phyloP scores from a whole-genome alignment of 2,797 vertebrate species.

The Hybognathus amarus region DNA sequence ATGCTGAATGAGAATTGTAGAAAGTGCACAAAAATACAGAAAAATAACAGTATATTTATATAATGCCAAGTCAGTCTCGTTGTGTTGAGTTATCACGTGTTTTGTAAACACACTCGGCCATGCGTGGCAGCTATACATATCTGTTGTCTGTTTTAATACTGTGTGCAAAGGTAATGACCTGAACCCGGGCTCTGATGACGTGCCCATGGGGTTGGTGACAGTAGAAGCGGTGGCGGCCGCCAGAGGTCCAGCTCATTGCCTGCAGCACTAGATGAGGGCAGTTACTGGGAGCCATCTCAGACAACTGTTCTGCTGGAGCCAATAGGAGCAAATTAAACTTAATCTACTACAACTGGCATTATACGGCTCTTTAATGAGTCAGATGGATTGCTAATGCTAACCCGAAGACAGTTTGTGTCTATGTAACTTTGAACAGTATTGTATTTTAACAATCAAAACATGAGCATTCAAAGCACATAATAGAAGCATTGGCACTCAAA shows the following conservation, averaged over 20 bases:
- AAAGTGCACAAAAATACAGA: not conserved
- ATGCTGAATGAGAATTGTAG: not conserved
- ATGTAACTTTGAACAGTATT: not conserved
- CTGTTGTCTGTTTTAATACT: not conserved
- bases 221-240: slow-evolving; percentile 94
- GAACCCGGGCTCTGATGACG: slow-evolving; percentile 91
- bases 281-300: slow-evolving; percentile 87
- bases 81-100: no score
- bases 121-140: not conserved
- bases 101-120: not conserved
- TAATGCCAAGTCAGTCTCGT: not conserved
- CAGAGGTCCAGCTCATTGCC: slow-evolving; percentile 90
- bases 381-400: not conserved
- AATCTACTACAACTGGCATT: not conserved
- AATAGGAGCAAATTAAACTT: slow-evolving; percentile 17
- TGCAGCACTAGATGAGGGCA: slow-evolving; percentile 95
- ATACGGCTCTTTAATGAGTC: not conserved
- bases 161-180: slow-evolving; percentile 77
- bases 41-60: not conserved
- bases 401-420: not conserved
- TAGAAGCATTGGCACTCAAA: not conserved
- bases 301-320: slow-evolving; percentile 87
- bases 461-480: not conserved
- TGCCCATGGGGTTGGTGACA: slow-evolving; percentile 98
- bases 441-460: not conserved